Evolutionary conservation across 1,140 invertebrate species (phyloP).

Genomic region (Coenobita brevimanus): DNA sequence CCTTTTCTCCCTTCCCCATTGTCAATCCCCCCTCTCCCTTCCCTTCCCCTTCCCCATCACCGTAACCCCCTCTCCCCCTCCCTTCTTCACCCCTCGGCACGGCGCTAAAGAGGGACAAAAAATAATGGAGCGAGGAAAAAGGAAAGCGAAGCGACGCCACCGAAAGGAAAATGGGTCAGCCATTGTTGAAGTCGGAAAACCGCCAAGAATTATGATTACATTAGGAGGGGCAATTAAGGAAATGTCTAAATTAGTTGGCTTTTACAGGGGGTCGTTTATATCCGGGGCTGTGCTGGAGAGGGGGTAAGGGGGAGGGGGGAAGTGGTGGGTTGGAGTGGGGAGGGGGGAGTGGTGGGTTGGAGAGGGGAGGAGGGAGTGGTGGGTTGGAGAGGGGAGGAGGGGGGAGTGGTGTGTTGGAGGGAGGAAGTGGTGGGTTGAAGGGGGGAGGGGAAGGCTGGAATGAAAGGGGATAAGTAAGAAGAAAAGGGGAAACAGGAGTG

Average conservation of each 20-base stretch:
- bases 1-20: neutral
- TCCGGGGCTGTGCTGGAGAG: constrained; percentile 4
- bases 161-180: constrained; percentile 43
- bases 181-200: constrained; percentile 51
- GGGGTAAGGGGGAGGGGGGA: neutral
- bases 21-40: neutral
- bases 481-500: no score
- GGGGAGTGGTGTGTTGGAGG: no score
- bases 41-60: neutral
- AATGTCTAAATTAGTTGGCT: constrained; percentile 52
- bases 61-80: neutral
- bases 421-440: no score
- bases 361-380: no score
- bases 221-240: constrained; percentile 47
- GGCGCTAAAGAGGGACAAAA: constrained; percentile 10
- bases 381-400: no score
- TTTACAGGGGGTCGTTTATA: constrained; percentile 41
- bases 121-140: neutral
- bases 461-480: no score
- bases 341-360: constrained; percentile 3
- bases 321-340: neutral
- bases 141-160: neutral
- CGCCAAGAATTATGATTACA: constrained; percentile 50
- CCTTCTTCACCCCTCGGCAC: neutral
- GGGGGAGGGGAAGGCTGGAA: no score